Evolutionary conservation across 92 coral and sea anemone species (phyloP), one percentile per base, ranked within the genome.

Genomic region (Siderastrea siderea): DNA sequence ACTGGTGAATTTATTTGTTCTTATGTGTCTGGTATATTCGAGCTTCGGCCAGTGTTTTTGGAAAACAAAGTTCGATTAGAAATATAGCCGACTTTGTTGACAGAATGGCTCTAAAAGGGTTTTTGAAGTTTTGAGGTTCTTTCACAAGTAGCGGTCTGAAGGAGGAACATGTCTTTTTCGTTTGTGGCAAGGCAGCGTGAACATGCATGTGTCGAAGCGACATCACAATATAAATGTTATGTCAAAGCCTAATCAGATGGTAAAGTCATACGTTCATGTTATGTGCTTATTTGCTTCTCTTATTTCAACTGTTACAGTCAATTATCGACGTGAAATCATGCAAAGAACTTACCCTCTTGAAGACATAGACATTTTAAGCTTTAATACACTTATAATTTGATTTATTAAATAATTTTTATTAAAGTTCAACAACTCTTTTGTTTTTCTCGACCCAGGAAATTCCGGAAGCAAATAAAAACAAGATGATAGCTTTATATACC

Each of bases 401-500:
- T 38, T 47, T 1, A 7, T 15, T 14, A 78, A 63, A 9, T 61
- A 11, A 43, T 38, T 61, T 61, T 14, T 26, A 38, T 67, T 67
- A 44, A 26, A 26, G 13, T 12, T 67, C 71, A 67, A 61, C 3
- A 16, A 43, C 10, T 63, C 47, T 47, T 63, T 14, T 47, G 12
- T 48, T 38, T 55, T 76, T 62, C 52, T 64, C 17, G 17, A 60
- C 16, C 19, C 91, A 95, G 98, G 96, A 93, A 93, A 87, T 71
- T 74, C 66, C 81, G 88, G 93, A 93, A 91, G 86, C 95, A 81
- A 62, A 78, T 82, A 78, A 93, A 87, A 83, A 89, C 88, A 83
- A 95, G 94, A 95, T 95, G 96, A 95, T 93, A 69, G 12, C 45
- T 17, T 61, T 2, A 78, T 54, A 60, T 77, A 82, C 89, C 68